A percentile compares a stretch with the other conserved stretches of the same genome.
Evolutionary conservation across 1,140 invertebrate genomes (phyloP).

Genomic region (Calycopis cecrops): DNA sequence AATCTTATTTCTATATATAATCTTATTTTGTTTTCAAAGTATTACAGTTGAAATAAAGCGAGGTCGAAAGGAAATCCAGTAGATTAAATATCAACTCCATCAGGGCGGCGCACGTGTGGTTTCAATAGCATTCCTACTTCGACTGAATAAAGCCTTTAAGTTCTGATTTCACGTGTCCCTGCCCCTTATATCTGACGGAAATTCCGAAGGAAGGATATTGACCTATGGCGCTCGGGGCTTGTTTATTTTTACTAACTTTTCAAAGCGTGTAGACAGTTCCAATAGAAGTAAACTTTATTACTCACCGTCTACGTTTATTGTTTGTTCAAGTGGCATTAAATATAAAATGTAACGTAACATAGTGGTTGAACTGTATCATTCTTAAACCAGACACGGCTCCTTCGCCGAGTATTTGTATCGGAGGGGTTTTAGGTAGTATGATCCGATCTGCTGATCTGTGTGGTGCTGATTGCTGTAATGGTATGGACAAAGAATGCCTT

Average conservation of each 20-base stretch:
- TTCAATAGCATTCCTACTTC: slow-evolving; percentile 23
- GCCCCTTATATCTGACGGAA: slow-evolving; percentile 55
- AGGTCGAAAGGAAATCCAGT: background rate
- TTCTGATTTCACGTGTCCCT: slow-evolving; percentile 64
- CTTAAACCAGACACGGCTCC: no score
- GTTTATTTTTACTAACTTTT: slow-evolving; percentile 62
- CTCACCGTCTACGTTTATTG: slow-evolving; percentile 6
- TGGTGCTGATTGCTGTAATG: no score
- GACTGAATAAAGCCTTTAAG: slow-evolving; percentile 45
- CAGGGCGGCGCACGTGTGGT: slow-evolving; percentile 15
- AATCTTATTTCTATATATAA: no score
- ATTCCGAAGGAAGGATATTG: slow-evolving; percentile 59
- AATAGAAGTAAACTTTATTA: slow-evolving; percentile 19
- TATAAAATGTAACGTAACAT: background rate
- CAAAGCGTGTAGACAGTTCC: slow-evolving; percentile 24
- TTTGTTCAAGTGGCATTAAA: slow-evolving; percentile 1
- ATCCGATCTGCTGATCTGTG: no score
- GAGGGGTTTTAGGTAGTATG: no score
- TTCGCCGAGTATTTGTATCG: no score
- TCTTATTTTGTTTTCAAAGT: background rate
- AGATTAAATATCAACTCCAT: slow-evolving; percentile 1
- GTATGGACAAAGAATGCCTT: no score
- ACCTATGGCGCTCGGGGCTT: slow-evolving; percentile 37
- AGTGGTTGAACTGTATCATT: background rate
- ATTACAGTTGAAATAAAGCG: background rate